A percentile compares a stretch with the other conserved stretches of the same genome.
Conservation (phyloP, 2,888 invertebrate genomes). For the Caenorhabditis panamensis region DNA sequence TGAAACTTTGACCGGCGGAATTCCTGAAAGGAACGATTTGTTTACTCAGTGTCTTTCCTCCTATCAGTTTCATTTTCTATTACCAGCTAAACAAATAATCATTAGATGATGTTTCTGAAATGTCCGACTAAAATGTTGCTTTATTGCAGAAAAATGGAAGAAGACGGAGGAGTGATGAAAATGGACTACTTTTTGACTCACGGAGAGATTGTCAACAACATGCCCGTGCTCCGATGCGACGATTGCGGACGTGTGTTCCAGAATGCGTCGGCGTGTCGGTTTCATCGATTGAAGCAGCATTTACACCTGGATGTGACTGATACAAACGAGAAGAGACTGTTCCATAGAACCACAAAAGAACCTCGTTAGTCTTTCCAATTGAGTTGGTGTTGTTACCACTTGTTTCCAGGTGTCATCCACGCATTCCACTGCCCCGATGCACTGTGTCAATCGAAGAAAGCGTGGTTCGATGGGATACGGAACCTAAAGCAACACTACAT, state of each 20-base stretch:
- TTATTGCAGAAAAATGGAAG: too few relatives aligned
- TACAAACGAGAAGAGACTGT: slow-evolving; percentile 33
- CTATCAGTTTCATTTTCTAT: too few relatives aligned
- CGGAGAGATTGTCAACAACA: slow-evolving; percentile 33
- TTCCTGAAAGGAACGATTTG: too few relatives aligned
- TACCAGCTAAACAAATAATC: too few relatives aligned
- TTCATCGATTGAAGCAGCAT: slow-evolving; percentile 57
- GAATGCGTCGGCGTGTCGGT: slow-evolving; percentile 58
- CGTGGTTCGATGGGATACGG: slow-evolving; percentile 46
- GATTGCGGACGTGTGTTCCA: slow-evolving; percentile 30
- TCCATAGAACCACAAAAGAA: background rate
- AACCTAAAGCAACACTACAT: slow-evolving; percentile 58
- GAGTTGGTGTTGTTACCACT: background rate
- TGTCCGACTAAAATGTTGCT: too few relatives aligned
- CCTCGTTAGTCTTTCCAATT: background rate
- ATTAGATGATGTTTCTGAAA: background rate
- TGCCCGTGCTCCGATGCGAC: slow-evolving; percentile 7
- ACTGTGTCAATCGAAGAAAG: slow-evolving; percentile 13
- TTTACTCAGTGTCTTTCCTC: too few relatives aligned
- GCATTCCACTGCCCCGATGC: slow-evolving; percentile 56
- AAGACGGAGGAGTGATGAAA: too few relatives aligned
- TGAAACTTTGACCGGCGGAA: too few relatives aligned
- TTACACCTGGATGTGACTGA: background rate
- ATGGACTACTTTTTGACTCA: slow-evolving; percentile 33
- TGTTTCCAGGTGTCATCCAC: slow-evolving; percentile 7